Percentiles rank a stretch among this genome's conserved stretches.
Evolutionary conservation across 2,888 invertebrate species (phyloP).

Genomic region (Emmelina monodactyla): DNA sequence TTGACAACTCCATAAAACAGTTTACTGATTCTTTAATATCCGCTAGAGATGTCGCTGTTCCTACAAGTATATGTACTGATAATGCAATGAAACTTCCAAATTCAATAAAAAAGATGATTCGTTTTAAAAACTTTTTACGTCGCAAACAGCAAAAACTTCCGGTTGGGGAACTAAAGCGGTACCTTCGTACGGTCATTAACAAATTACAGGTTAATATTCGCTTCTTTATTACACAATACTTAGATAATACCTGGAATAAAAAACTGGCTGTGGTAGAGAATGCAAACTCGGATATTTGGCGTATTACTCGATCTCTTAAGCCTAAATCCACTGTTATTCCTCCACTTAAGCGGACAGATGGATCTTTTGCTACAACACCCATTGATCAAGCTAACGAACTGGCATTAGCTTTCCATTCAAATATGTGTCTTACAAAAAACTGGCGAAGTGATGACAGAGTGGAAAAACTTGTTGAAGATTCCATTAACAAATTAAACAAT

Average conservation of each 20-base stretch:
- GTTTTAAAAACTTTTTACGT: not conserved
- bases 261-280: slow-evolving; percentile 7
- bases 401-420: slow-evolving; percentile 4
- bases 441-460: slow-evolving; percentile 1
- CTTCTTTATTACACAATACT: not conserved
- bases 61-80: not conserved
- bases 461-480: slow-evolving; percentile 2
- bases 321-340: slow-evolving; percentile 5
- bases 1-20: not conserved
- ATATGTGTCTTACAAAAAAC: slow-evolving; percentile 6
- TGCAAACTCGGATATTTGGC: slow-evolving; percentile 7
- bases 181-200: slow-evolving; percentile 3
- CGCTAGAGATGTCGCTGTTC: not conserved
- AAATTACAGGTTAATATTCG: slow-evolving; percentile 1
- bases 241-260: slow-evolving; percentile 5
- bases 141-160: too few species aligned
- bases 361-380: not conserved
- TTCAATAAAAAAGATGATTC: not conserved
- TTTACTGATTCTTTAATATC: not conserved
- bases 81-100: not conserved
- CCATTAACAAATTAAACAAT: not conserved
- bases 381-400: slow-evolving; percentile 6
- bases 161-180: not conserved
- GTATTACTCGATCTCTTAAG: too few species aligned
- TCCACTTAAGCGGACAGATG: slow-evolving; percentile 1